Percentiles rank a stretch among this genome's conserved stretches.
Evolutionary conservation across 2,113 vertebrate genomes (phyloP).

Genomic region (rabbit (Oryctolagus cuniculus)): DNA sequence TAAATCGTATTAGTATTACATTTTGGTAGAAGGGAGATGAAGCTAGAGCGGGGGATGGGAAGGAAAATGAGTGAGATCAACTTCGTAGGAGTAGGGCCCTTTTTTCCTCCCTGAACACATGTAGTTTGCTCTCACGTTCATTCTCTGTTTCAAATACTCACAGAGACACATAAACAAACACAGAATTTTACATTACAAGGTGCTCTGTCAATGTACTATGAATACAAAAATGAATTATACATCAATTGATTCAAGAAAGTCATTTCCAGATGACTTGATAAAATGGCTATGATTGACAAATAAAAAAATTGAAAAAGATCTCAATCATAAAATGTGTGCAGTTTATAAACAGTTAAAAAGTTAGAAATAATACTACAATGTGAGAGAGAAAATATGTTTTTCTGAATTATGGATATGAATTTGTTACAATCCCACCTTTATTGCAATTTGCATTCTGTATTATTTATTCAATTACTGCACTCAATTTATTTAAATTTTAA

Average conservation of each 20-base stretch:
- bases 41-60: not conserved
- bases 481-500: not conserved
- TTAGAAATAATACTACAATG: not conserved
- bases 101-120: not conserved
- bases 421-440: not conserved
- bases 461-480: not conserved
- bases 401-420: not conserved
- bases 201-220: not conserved
- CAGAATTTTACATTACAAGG: not conserved
- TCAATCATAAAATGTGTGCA: not conserved
- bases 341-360: not conserved
- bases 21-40: not conserved
- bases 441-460: not conserved
- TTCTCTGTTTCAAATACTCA: not conserved
- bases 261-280: not conserved
- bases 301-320: not conserved
- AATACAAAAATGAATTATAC: not conserved
- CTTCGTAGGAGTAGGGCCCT: conserved; percentile 3
- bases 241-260: not conserved
- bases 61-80: conserved; percentile 66
- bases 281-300: not conserved
- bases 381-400: not conserved
- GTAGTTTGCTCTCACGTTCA: not conserved
- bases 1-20: not conserved
- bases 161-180: not conserved